These are phyloP conservation scores for Pseudochaenichthys georgianus DNA, from an alignment of 2,797 vertebrate species.

Conservation along the genomic window DNA sequence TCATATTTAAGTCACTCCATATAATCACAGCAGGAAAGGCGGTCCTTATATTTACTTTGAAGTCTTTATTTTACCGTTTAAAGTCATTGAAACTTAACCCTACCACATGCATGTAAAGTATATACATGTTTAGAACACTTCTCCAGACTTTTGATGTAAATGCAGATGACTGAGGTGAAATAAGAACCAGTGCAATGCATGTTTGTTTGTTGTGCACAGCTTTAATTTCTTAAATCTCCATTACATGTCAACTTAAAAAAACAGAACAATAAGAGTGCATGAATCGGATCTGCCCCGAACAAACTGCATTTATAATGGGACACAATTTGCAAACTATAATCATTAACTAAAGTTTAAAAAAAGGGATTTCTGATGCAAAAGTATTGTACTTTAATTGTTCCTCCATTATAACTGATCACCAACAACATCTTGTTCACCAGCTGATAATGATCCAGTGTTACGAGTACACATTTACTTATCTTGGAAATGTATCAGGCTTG, in stretches of 20 bases:
- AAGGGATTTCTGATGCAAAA: constrained; percentile 82
- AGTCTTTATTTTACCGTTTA: constrained; percentile 70
- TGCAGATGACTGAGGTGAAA: constrained; percentile 14
- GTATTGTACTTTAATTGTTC: constrained; percentile 77
- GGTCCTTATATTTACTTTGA: constrained; percentile 41
- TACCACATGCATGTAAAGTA: constrained; percentile 48
- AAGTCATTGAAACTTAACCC: constrained; percentile 44
- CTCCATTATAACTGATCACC: constrained; percentile 80
- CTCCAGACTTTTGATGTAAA: constrained; percentile 12
- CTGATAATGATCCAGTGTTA: constrained; percentile 85
- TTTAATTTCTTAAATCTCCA: constrained; percentile 80
- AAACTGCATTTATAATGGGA: constrained; percentile 3
- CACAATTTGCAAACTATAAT: constrained; percentile 1
- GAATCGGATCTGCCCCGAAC: constrained; percentile 26
- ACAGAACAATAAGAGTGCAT: constrained; percentile 48
- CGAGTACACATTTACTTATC: constrained; percentile 42
- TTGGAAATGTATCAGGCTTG: constrained; percentile 80
- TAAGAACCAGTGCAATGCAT: constrained; percentile 27
- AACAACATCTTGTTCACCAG: constrained; percentile 50
- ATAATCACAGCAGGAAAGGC: constrained; percentile 10
- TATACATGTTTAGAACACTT: constrained; percentile 53
- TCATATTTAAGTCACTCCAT: background rate
- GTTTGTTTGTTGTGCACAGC: constrained; percentile 77
- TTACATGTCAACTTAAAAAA: constrained; percentile 55
- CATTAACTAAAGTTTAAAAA: constrained; percentile 37